Evolutionary conservation across 64 coral and sea anemone genomes (phyloP), one percentile per base, ranked within the genome.

Genomic region (Hydrozoanthus tunicans): DNA sequence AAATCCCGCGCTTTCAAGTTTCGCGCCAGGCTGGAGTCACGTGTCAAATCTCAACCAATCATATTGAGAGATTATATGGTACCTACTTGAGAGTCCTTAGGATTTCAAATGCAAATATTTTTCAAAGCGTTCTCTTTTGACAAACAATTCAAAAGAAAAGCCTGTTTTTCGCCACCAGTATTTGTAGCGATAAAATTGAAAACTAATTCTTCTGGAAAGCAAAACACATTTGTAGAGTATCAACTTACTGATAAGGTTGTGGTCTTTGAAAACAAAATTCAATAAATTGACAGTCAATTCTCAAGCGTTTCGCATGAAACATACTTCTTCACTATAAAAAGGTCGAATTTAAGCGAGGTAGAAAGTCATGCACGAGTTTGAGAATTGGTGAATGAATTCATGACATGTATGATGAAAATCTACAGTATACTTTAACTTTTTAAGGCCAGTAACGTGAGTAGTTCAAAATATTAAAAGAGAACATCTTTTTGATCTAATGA

Each of bases 1-100:
- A 58, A 88, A 88, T 72, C 84, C 55, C 84, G 84, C 84, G 84
- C 84, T 88, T 86, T 88, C 84, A 88, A 88, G 69, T 88, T 88
- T 88, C 84, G 69, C 84, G 84, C 84, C 84, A 74, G 84, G 20
- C 56, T 9, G 6, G 13, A 20, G 12, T 88, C 84, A 88, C 84
- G 56, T 88, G 84, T 15, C 24, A 88, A 12, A 20, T 74, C 23
- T 60, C 1, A 73, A 74, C 84, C 84, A 88, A 88, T 74, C n/a
- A 70, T 43, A 60, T 88, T 11, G 66, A 8, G 13, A 61, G 51
- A 64, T 64, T 25, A 32, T 27, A 5, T 69, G 56, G 63, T 10
- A 43, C 32, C 32, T 43, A 43, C 32, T 43, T 70, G 54, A 53
- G 6, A 20, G 4, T 20, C 24, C 3, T 0, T 10, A 6, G 14